A percentile compares a stretch with the other conserved stretches of the same genome.
Conservation (phyloP, 2,113 vertebrate species). For the Bujurquina vittata region DNA sequence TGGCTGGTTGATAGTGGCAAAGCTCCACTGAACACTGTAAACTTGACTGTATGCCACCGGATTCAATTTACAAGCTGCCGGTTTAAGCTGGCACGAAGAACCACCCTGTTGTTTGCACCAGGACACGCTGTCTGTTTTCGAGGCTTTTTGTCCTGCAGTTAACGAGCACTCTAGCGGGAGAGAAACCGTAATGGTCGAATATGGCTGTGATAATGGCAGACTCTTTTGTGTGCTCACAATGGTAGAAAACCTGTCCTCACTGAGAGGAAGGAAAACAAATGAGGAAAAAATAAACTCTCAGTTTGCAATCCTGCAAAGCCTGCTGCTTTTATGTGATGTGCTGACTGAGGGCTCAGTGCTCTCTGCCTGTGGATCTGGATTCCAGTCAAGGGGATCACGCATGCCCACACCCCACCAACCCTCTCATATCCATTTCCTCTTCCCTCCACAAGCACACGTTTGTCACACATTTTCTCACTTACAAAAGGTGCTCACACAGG, state of each 20-base stretch:
- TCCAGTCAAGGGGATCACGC: conserved; percentile 55
- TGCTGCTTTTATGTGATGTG: conserved; percentile 62
- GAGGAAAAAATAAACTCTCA: conserved; percentile 58
- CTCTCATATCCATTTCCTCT: conserved; percentile 24
- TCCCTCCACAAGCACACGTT: not conserved
- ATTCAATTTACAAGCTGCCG: conserved; percentile 78
- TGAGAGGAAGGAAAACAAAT: conserved; percentile 57
- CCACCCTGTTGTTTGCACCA: conserved; percentile 64
- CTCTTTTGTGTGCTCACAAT: conserved; percentile 62
- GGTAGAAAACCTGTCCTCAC: conserved; percentile 55
- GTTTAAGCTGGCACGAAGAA: conserved; percentile 65
- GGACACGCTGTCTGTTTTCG: conserved; percentile 58
- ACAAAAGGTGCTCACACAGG: conserved; percentile 54
- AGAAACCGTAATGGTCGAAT: conserved; percentile 68
- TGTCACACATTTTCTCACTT: conserved; percentile 8
- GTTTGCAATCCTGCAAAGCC: conserved; percentile 62
- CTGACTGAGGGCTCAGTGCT: conserved; percentile 62
- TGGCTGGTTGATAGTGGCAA: conserved; percentile 63
- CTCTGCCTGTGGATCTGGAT: conserved; percentile 56
- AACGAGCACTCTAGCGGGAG: conserved; percentile 67
- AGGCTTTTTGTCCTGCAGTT: conserved; percentile 70
- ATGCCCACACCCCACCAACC: conserved; percentile 41
- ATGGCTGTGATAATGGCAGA: conserved; percentile 69
- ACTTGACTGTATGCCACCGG: conserved; percentile 73
- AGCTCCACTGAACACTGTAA: conserved; percentile 69